Base-by-base conservation (phyloP, 2,113 vertebrate genomes). In the Poeciliopsis retropinna region DNA sequence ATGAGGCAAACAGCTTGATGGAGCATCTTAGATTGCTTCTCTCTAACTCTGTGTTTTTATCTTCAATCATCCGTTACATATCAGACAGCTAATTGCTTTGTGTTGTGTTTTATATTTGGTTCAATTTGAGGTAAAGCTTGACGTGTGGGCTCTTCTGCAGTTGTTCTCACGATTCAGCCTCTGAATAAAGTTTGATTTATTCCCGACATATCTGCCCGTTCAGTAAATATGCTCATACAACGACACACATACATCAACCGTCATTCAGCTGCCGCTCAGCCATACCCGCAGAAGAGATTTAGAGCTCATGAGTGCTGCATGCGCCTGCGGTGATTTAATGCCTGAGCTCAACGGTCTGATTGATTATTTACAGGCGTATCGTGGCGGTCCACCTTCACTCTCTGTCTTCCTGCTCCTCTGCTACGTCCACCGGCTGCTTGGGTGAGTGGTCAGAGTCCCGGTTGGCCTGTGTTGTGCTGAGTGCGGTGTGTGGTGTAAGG, bases 301-400 rank as follows among this genome's bases (percentile, higher is more conserved):
- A 81, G 73, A 76, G 84, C 78, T 80, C 78, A 67, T 22, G 17
- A 67, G 60, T 37, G 57, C 29, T 22, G 15, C 70, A 28, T 76
- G 68, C 65, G 77, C 76, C 71, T 70, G 72, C 39, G 31, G 72
- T 85, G 80, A 82, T 88, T 87, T 87, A 81, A 75, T 61, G 71
- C 60, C 8, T 3, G 3, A 31, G 64, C 80, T 81, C 70, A 44
- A 28, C 64, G 70, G 67, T 61, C 85, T 60, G 83, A 87, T 86
- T 87, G 84, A 87, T 84, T 80, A 87, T 80, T 78, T 75, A 79
- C 67, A 75, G 75, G 65, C 62, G 37, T 62, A 68, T 83, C 73
- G 66, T 39, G 70, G 76, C 60, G 69, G 70, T 67, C 62, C 60
- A 22, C 60, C 39, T 81, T 27, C 8, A 47, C 77, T 73, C 70